Conservation (phyloP, 2,113 vertebrate genomes). For the Coregonus clupeaformis region DNA sequence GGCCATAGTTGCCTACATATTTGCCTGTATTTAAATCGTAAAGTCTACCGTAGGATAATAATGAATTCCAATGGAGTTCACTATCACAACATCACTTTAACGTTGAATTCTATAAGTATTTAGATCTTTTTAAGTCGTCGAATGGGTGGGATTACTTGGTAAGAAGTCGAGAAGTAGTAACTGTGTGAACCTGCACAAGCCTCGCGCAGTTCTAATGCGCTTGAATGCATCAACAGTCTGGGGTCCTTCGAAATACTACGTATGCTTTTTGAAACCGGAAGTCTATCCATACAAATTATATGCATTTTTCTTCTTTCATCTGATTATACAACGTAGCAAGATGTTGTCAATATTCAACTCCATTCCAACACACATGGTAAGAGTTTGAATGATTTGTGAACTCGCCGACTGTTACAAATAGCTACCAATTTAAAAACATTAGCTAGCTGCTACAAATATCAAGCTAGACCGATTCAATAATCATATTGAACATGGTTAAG, state of each 20-base stretch:
- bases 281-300: not conserved
- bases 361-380: conserved; percentile 79
- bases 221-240: not conserved
- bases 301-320: not conserved
- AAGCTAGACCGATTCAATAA: too few species aligned
- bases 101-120: too few species aligned
- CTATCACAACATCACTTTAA: too few species aligned
- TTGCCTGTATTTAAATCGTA: conserved; percentile 46
- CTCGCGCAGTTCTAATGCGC: not conserved
- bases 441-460: too few species aligned
- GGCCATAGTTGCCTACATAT: conserved; percentile 4
- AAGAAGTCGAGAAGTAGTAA: too few species aligned
- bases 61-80: too few species aligned
- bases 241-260: conserved; percentile 59
- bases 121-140: too few species aligned
- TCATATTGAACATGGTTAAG: too few species aligned
- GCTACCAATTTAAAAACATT: not conserved
- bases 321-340: not conserved
- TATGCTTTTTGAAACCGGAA: conserved; percentile 62
- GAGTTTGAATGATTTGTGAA: conserved; percentile 5
- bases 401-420: not conserved
- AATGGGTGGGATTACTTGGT: too few species aligned
- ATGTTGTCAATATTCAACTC: conserved; percentile 75
- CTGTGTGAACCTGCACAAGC: not conserved
- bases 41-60: too few species aligned